Evolutionary conservation across 2,888 invertebrate species (phyloP).

Genomic region (Ectemnius continuus): DNA sequence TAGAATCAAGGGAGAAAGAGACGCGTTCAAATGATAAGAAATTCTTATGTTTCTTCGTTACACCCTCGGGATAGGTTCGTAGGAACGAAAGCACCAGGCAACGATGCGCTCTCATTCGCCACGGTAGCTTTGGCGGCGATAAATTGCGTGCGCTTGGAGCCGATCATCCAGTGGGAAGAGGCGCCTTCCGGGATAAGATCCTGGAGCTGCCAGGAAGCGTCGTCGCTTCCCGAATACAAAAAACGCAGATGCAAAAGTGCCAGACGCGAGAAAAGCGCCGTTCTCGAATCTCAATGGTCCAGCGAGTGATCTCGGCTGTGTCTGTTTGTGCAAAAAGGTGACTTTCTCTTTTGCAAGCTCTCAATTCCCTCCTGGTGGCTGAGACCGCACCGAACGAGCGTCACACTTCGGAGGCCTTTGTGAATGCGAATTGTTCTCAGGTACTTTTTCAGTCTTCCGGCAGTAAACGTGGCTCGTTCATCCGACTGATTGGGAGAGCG

Average conservation of each 20-base stretch:
- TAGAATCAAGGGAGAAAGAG: no score
- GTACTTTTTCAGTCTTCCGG: constrained; percentile 74
- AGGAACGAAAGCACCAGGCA: constrained; percentile 1
- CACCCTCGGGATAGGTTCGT: not conserved
- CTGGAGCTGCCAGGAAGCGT: no score
- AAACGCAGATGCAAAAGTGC: no score
- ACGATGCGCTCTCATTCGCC: constrained; percentile 1
- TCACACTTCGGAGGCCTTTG: constrained; percentile 16
- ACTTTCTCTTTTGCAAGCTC: not conserved
- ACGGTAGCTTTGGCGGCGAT: not conserved
- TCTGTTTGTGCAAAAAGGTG: no score
- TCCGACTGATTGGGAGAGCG: not conserved
- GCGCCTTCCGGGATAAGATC: no score
- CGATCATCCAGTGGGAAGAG: no score
- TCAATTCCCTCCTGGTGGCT: constrained; percentile 29
- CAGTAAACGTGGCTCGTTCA: constrained; percentile 43
- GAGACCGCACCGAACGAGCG: constrained; percentile 1
- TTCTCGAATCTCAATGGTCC: no score
- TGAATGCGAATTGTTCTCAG: constrained; percentile 55
- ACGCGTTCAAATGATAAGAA: not conserved
- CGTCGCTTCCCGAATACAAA: no score
- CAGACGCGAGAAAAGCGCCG: no score
- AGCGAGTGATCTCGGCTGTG: no score
- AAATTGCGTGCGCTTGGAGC: no score
- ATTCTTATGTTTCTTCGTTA: constrained; percentile 8